Evolutionary conservation across 92 coral and sea anemone species (phyloP).

Genomic region (Montipora capitata): DNA sequence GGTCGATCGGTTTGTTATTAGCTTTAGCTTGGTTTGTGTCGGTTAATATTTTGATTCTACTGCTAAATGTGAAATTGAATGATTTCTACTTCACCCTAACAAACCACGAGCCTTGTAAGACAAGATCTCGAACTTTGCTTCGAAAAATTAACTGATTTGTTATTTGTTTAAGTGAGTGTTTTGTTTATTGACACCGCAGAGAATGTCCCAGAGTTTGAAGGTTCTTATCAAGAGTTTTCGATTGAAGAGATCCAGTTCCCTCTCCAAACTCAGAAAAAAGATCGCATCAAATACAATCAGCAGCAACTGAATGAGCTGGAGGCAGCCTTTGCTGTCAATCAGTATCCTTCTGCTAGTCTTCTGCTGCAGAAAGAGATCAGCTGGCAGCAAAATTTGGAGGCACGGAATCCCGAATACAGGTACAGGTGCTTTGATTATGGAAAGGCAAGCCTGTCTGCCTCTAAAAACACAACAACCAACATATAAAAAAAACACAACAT

Average conservation of each 20-base stretch:
- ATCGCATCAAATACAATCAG: conserved; percentile 28
- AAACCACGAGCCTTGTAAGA: too few species aligned
- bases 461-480: too few species aligned
- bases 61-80: not conserved
- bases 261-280: conserved; percentile 24
- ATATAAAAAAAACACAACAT: too few species aligned
- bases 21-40: too few species aligned
- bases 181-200: not conserved
- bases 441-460: too few species aligned
- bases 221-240: not conserved
- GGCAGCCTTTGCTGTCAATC: conserved; percentile 18
- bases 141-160: too few species aligned
- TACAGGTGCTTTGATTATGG: not conserved
- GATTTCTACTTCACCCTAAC: not conserved
- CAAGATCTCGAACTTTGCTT: too few species aligned
- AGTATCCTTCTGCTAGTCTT: conserved; percentile 34
- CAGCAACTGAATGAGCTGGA: conserved; percentile 24
- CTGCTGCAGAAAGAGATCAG: conserved; percentile 28
- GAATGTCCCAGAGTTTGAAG: not conserved
- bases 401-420: conserved; percentile 41
- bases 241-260: not conserved
- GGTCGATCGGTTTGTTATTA: too few species aligned
- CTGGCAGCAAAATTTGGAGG: conserved; percentile 16
- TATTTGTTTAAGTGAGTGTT: not conserved
- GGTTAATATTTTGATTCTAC: too few species aligned